A percentile compares a stretch with the other conserved stretches of the same genome.
These are phyloP conservation scores for Drosophila parvula DNA, from an alignment of 1,140 invertebrate species.

Conservation along the genomic window DNA sequence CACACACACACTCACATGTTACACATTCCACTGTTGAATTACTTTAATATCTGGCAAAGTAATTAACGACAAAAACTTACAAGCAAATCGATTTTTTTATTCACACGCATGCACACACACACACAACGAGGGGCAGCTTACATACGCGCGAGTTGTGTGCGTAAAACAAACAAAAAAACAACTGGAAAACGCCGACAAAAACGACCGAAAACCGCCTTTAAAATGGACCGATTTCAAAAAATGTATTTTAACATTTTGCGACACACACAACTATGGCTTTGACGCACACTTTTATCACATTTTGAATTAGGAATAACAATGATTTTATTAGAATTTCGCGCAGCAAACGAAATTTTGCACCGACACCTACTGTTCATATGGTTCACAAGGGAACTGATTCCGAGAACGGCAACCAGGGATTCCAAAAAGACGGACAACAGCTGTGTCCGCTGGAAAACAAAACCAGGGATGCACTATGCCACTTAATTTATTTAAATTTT, in stretches of 20 bases:
- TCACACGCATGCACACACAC: conserved; percentile 35
- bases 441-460: conserved; percentile 7
- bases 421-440: conserved; percentile 3
- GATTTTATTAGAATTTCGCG: conserved; percentile 40
- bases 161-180: conserved; percentile 64
- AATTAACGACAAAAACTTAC: conserved; percentile 71
- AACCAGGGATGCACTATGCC: conserved; percentile 16
- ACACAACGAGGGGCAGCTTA: conserved; percentile 8
- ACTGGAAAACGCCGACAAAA: conserved; percentile 70
- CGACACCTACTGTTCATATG: conserved; percentile 18
- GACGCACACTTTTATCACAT: conserved; percentile 3
- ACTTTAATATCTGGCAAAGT: conserved; percentile 51
- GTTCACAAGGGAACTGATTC: conserved; percentile 31
- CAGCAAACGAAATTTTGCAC: conserved; percentile 44
- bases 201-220: conserved; percentile 4
- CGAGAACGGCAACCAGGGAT: conserved; percentile 10
- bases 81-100: conserved; percentile 71
- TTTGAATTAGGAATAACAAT: background rate
- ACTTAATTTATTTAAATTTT: conserved; percentile 42
- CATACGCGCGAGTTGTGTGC: conserved; percentile 44
- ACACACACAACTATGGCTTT: background rate
- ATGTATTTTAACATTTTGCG: background rate
- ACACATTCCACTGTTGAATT: conserved; percentile 33
- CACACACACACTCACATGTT: conserved; percentile 48
- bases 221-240: conserved; percentile 1